These are phyloP conservation scores for Zaprionus ghesquierei DNA, from an alignment of 1,140 invertebrate genomes.

Conservation along the genomic window DNA sequence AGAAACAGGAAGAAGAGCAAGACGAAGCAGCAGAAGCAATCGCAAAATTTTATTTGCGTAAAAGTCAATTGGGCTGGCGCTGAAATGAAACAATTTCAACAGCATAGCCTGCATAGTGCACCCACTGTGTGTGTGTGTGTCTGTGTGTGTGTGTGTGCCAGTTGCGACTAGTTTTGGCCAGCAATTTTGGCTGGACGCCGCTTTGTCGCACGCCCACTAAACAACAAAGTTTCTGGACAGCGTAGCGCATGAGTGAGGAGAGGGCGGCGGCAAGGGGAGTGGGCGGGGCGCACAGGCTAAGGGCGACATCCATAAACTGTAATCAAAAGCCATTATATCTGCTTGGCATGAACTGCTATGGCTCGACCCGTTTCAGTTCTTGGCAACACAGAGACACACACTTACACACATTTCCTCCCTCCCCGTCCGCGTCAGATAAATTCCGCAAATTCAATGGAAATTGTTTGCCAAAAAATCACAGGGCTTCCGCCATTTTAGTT, in stretches of 20 bases:
- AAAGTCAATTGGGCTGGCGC: constrained; percentile 70
- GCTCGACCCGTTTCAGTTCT: constrained; percentile 33
- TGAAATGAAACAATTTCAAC: constrained; percentile 72
- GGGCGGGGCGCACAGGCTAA: constrained; percentile 45
- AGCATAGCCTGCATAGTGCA: constrained; percentile 51
- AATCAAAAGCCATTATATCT: constrained; percentile 81
- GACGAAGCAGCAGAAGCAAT: constrained; percentile 30
- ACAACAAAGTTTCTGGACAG: constrained; percentile 60
- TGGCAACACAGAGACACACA: constrained; percentile 79
- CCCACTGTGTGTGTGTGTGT: constrained; percentile 40
- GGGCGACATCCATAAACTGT: constrained; percentile 80
- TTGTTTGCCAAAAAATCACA: constrained; percentile 75
- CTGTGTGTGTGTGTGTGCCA: constrained; percentile 2
- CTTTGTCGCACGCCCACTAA: constrained; percentile 64
- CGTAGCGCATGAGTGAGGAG: constrained; percentile 11
- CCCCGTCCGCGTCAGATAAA: no score
- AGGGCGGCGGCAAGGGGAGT: background rate
- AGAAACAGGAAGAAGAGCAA: background rate
- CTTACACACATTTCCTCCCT: no score
- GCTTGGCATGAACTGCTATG: constrained; percentile 35
- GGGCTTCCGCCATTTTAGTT: constrained; percentile 55
- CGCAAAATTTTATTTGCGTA: constrained; percentile 78
- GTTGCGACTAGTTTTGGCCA: constrained; percentile 16
- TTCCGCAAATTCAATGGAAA: constrained; percentile 76
- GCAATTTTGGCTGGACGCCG: constrained; percentile 54